A percentile compares a stretch with the other conserved stretches of the same genome.
Conservation (phyloP, 2,113 vertebrate species). For the Climacteris rufus region DNA sequence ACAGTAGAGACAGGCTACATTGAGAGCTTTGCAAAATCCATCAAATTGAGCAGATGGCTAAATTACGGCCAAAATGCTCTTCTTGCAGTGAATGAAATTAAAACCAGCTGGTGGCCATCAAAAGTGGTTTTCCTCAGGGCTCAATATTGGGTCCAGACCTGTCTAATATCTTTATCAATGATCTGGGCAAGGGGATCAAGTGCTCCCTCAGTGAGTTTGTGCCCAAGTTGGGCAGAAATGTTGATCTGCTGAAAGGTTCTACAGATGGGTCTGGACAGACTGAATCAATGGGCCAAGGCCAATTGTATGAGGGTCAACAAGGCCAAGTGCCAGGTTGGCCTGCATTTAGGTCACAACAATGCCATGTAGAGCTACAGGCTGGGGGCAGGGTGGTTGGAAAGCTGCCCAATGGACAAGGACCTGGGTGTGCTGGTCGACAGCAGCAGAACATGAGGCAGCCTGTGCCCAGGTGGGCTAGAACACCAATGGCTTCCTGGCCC, state of each 20-base stretch:
- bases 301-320: fast-evolving
- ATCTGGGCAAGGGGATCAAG: neutral
- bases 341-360: neutral
- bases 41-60: neutral
- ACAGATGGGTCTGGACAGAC: neutral
- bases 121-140: neutral
- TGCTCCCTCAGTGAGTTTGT: neutral
- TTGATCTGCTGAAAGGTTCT: neutral
- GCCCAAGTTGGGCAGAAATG: fast-evolving
- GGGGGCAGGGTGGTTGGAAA: neutral
- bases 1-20: neutral
- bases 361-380: neutral
- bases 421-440: neutral
- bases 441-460: neutral
- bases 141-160: neutral
- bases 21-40: neutral
- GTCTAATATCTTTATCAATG: neutral
- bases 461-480: neutral
- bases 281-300: fast-evolving
- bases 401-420: neutral
- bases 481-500: neutral
- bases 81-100: neutral
- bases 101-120: neutral
- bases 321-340: fast-evolving
- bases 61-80: neutral